Evolutionary conservation across 2,113 vertebrate species (phyloP), one percentile per base, ranked within the genome.

Genomic region (Clarias macrocephalus): DNA sequence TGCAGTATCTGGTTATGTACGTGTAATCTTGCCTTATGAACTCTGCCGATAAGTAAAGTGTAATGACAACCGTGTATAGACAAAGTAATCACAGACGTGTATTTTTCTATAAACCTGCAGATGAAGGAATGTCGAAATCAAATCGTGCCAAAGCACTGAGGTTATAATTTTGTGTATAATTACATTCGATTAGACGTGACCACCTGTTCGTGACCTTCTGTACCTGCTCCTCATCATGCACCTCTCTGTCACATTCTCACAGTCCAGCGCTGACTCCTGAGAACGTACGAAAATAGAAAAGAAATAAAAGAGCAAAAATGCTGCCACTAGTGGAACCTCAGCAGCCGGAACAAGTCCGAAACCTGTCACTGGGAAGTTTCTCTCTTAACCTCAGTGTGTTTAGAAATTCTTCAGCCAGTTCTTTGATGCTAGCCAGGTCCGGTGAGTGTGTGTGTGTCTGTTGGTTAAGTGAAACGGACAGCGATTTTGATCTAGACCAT

Each of bases 181-280:
- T 56, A 33, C 48, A 10, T 4, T 52, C 28, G 10, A 83, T 83
- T 48, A 83, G 63, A 23, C n/a, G 56, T 23, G 65, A 6, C 11
- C 18, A n/a, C 12, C 42, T 70, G 82, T 70, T 68, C 52, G 23
- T n/a, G 11, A 21, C 70, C 37, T 52, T 23, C 25, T 30, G 48
- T 30, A 77, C 18, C 54, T 73, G 66, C 11, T 57, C 52, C 85
- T 85, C 84, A 80, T 90, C 90, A 87, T 93, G 73, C 88, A 80
- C 88, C 88, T 85, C 90, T 87, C 87, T 83, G 80, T 91, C 88
- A 42, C 87, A 90, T 85, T 63, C 59, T 91, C 77, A 87, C 81
- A 65, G 91, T 90, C 30, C 11, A 6, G 33, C 88, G 2, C 56
- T 79, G 3, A 90, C 1, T 75, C 84, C 88, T 88, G 91, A 91